A percentile compares a stretch with the other conserved stretches of the same genome.
These are phyloP conservation scores for Balaeniceps rex DNA, from an alignment of 2,113 vertebrate genomes.

Conservation along the genomic window DNA sequence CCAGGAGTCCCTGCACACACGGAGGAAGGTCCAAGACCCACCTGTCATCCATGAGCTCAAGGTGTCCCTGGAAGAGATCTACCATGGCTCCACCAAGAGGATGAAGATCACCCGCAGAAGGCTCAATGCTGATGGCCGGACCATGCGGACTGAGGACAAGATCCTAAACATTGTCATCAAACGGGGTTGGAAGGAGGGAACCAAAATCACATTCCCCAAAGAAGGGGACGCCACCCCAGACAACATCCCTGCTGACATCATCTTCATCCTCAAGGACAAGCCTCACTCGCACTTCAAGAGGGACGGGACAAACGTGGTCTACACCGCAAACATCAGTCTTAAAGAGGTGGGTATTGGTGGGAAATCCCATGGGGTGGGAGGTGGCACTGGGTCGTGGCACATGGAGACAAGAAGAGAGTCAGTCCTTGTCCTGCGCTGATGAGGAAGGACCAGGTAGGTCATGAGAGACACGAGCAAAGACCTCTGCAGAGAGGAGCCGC, in stretches of 20 bases:
- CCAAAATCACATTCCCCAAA: slow-evolving; percentile 95
- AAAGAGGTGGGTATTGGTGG: slow-evolving; percentile 81
- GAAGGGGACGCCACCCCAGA: slow-evolving; percentile 91
- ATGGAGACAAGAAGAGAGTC: background rate
- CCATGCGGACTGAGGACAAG: slow-evolving; percentile 90
- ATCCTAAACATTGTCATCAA: slow-evolving; percentile 95
- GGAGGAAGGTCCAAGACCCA: slow-evolving; percentile 86
- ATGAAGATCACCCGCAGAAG: slow-evolving; percentile 93
- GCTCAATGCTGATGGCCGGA: slow-evolving; percentile 87
- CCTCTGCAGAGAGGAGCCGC: background rate
- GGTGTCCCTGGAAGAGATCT: slow-evolving; percentile 94
- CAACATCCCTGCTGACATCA: slow-evolving; percentile 94
- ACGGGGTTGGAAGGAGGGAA: slow-evolving; percentile 94
- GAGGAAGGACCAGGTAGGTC: background rate
- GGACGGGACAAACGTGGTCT: slow-evolving; percentile 88
- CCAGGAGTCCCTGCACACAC: slow-evolving; percentile 78
- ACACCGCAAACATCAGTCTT: slow-evolving; percentile 86
- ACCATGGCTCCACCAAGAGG: slow-evolving; percentile 91
- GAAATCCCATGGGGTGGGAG: background rate
- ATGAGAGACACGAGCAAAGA: background rate
- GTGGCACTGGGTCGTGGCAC: background rate
- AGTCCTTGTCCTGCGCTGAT: background rate
- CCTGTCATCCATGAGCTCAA: slow-evolving; percentile 90
- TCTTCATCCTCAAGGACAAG: slow-evolving; percentile 94
- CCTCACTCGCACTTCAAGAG: slow-evolving; percentile 87